phyloP scores from a whole-genome alignment of 2,888 invertebrate species.

The Eristalis intricaria region DNA sequence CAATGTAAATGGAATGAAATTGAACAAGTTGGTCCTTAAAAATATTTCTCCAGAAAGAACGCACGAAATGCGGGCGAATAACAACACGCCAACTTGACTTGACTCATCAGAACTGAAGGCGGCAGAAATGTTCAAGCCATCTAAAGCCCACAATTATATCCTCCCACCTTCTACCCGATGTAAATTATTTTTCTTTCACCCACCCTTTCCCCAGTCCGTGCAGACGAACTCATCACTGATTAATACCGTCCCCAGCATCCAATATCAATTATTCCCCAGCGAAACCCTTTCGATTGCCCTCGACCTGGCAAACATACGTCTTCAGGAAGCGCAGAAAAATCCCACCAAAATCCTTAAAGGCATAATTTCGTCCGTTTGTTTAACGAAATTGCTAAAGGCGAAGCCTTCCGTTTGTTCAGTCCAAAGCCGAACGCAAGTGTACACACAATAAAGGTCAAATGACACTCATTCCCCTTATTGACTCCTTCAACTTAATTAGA shows the following conservation, averaged over 20 bases:
- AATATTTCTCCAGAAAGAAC: too few relatives aligned
- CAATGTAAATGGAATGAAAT: too few relatives aligned
- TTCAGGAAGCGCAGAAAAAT: not conserved
- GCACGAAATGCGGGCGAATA: too few relatives aligned
- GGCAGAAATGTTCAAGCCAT: not conserved
- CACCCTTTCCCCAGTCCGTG: not conserved
- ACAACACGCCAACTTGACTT: too few relatives aligned
- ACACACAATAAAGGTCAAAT: slow-evolving; percentile 36
- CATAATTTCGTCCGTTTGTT: not conserved
- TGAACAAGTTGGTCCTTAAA: too few relatives aligned
- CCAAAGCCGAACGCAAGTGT: not conserved
- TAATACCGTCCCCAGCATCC: not conserved
- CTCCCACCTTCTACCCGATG: not conserved
- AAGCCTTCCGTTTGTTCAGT: not conserved
- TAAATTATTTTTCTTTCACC: not conserved
- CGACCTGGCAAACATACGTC: not conserved
- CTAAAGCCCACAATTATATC: not conserved
- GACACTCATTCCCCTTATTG: not conserved
- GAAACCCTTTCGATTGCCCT: not conserved
- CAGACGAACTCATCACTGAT: not conserved
- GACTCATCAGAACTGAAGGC: too few relatives aligned
- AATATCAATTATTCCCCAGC: not conserved
- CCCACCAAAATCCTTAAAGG: not conserved
- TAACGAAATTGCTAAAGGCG: not conserved
- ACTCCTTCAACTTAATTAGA: slow-evolving; percentile 35